Conservation (phyloP, 2,888 invertebrate genomes). For the Pyralis farinalis region DNA sequence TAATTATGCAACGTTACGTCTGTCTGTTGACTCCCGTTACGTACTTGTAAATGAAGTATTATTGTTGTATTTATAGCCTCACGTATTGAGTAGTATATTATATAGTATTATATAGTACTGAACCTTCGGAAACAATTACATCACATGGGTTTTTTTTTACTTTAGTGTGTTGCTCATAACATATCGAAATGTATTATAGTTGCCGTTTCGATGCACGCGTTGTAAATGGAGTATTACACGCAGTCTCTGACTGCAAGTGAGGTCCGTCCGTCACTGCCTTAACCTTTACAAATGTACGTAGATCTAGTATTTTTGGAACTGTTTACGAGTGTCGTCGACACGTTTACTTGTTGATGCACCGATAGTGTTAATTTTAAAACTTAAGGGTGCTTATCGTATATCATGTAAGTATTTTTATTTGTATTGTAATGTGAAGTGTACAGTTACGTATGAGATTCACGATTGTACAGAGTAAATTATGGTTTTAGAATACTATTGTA, state of each 20-base stretch:
- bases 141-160: no score
- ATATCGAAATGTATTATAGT: no score
- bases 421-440: constrained; percentile 51
- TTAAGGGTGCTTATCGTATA: constrained; percentile 14
- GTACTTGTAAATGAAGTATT: no score
- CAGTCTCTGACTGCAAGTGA: constrained; percentile 8
- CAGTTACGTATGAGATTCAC: constrained; percentile 79
- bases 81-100: no score
- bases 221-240: constrained; percentile 4
- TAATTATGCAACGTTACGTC: no score
- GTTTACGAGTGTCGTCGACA: constrained; percentile 15
- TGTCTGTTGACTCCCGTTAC: no score
- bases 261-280: constrained; percentile 44
- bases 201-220: not conserved
- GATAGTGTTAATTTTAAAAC: constrained; percentile 1
- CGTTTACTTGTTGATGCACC: constrained; percentile 11
- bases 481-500: constrained; percentile 3
- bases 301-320: constrained; percentile 25
- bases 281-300: constrained; percentile 15
- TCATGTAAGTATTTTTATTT: not conserved
- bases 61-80: no score
- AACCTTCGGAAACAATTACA: no score
- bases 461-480: constrained; percentile 51
- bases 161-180: no score
- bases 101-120: no score